Evolutionary conservation across 2,113 vertebrate species (phyloP).

Genomic region (Cricetomys ansorgei): DNA sequence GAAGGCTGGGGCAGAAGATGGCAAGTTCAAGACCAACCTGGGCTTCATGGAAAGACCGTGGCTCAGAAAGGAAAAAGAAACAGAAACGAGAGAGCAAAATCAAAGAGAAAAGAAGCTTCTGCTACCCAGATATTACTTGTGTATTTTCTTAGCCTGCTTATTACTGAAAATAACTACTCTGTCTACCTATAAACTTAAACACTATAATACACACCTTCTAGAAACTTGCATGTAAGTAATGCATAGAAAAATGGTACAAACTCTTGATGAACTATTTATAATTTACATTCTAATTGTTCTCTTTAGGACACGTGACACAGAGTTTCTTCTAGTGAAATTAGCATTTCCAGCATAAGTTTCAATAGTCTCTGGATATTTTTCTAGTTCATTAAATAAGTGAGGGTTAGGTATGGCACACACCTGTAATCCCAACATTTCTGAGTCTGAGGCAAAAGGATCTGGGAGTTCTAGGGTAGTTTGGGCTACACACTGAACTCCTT

Average conservation of each 20-base stretch:
- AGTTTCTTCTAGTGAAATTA: constrained; percentile 34
- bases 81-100: not conserved
- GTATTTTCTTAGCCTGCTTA: not conserved
- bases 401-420: not conserved
- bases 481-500: not conserved
- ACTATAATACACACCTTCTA: not conserved
- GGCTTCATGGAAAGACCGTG: not conserved
- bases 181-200: constrained; percentile 16
- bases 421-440: not conserved
- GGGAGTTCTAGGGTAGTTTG: not conserved
- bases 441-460: not conserved
- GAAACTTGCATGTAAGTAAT: not conserved
- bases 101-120: not conserved
- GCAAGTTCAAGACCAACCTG: not conserved
- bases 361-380: not conserved
- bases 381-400: not conserved
- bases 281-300: not conserved
- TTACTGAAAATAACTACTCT: constrained; percentile 40
- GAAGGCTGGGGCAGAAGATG: not conserved
- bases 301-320: not conserved
- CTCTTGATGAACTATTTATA: not conserved
- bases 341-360: not conserved
- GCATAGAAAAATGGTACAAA: not conserved
- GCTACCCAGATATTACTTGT: not conserved
- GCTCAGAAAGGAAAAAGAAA: not conserved